Conservation (phyloP, 2,888 invertebrate genomes). For the Phortica okadai region DNA sequence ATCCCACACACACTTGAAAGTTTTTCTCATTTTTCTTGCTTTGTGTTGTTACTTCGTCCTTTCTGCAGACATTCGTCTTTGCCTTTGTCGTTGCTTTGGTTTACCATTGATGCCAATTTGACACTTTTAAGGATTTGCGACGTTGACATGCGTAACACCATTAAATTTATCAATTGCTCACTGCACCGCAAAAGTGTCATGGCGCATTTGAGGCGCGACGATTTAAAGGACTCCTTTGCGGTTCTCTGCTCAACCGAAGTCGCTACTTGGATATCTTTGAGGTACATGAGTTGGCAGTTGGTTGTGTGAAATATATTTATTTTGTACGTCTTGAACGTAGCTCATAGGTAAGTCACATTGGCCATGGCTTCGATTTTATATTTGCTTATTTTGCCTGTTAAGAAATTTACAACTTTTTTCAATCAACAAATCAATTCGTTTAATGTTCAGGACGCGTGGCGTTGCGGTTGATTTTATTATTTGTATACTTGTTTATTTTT, state of each 20-base stretch:
- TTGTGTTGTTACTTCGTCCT: slow-evolving; percentile 15
- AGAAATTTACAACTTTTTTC: slow-evolving; percentile 69
- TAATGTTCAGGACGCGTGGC: slow-evolving; percentile 58
- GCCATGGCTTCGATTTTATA: slow-evolving; percentile 47
- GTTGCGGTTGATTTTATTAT: slow-evolving; percentile 63
- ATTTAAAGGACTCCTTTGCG: not conserved
- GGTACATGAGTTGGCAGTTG: slow-evolving; percentile 14
- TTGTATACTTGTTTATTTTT: slow-evolving; percentile 37
- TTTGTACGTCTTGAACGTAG: slow-evolving; percentile 9
- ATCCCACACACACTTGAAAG: not conserved
- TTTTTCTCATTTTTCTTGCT: slow-evolving; percentile 31
- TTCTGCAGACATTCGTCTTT: not conserved
- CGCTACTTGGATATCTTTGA: slow-evolving; percentile 43
- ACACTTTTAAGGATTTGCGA: slow-evolving; percentile 64
- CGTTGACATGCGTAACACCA: slow-evolving; percentile 72
- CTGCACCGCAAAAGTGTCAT: slow-evolving; percentile 44
- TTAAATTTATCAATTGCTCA: slow-evolving; percentile 71
- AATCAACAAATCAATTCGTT: slow-evolving; percentile 59
- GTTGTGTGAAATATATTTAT: slow-evolving; percentile 18
- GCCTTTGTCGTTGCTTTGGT: slow-evolving; percentile 15
- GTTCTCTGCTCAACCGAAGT: slow-evolving; percentile 1
- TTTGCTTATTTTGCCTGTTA: slow-evolving; percentile 44
- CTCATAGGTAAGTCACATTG: slow-evolving; percentile 5
- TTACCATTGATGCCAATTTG: slow-evolving; percentile 57
- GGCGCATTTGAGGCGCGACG: slow-evolving; percentile 24